Percentiles rank a stretch among this genome's conserved stretches.
phyloP scores from a whole-genome alignment of 1,140 invertebrate species.

The Nephotettix cincticeps region DNA sequence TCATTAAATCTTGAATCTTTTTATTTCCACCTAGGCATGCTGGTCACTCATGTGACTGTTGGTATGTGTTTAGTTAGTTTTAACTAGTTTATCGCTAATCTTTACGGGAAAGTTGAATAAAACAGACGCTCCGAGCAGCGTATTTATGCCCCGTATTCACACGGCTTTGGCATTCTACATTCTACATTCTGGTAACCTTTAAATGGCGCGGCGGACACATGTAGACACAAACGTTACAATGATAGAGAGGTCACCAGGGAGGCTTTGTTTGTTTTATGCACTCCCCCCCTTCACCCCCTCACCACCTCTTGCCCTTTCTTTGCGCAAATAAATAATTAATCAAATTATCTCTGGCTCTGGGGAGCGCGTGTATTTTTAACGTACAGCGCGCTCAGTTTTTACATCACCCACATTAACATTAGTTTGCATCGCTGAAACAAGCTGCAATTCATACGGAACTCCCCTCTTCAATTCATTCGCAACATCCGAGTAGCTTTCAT shows the following conservation, averaged over 20 bases:
- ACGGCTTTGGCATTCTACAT: neutral
- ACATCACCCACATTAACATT: constrained; percentile 14
- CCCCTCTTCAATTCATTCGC: neutral
- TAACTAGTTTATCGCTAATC: too few relatives aligned
- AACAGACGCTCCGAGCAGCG: too few relatives aligned
- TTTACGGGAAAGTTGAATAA: too few relatives aligned
- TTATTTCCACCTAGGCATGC: too few relatives aligned
- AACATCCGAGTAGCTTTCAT: neutral
- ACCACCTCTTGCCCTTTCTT: neutral
- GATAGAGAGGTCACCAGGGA: constrained; percentile 13
- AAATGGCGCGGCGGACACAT: constrained; percentile 13
- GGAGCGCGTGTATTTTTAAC: constrained; percentile 15
- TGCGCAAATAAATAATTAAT: constrained; percentile 17
- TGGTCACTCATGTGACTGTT: too few relatives aligned
- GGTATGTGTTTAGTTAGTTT: too few relatives aligned
- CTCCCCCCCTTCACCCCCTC: neutral
- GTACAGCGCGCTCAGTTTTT: neutral
- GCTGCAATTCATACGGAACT: constrained; percentile 3
- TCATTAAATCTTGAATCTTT: too few relatives aligned
- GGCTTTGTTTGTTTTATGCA: constrained; percentile 14
- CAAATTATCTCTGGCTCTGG: constrained; percentile 10
- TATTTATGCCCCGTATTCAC: too few relatives aligned
- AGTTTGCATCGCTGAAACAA: constrained; percentile 12
- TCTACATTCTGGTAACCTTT: neutral
- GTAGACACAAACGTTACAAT: neutral